Percentiles rank a stretch among this genome's conserved stretches.
Conservation (phyloP, 2,888 invertebrate species). For the Bruchidius siliquastri region DNA sequence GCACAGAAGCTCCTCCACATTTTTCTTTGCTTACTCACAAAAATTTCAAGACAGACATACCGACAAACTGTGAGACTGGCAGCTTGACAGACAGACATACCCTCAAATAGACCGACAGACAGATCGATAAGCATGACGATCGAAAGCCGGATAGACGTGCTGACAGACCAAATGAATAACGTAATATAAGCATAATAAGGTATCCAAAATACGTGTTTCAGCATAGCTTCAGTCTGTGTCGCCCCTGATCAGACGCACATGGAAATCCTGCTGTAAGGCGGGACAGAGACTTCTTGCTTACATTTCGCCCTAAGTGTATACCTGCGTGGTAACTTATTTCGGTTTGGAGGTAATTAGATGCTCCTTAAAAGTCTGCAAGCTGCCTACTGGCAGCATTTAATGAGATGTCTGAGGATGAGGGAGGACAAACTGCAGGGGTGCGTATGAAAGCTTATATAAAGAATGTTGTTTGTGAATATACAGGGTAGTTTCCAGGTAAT, state of each 20-base stretch:
- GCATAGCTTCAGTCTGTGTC: neutral
- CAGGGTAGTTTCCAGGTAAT: neutral
- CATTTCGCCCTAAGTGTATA: neutral
- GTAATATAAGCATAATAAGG: too few species aligned
- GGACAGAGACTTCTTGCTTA: neutral
- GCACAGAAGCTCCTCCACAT: too few species aligned
- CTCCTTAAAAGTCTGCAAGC: neutral
- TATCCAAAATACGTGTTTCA: too few species aligned
- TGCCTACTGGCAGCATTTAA: neutral
- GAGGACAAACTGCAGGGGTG: neutral
- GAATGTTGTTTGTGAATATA: neutral
- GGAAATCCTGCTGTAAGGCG: neutral
- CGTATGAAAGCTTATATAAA: neutral
- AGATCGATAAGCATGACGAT: too few species aligned
- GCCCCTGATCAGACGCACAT: neutral
- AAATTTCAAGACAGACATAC: too few species aligned
- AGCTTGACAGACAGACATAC: too few species aligned
- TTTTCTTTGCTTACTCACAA: too few species aligned
- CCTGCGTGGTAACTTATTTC: neutral
- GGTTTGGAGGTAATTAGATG: neutral
- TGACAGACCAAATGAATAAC: too few species aligned
- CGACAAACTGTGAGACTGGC: too few species aligned
- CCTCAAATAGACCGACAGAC: too few species aligned
- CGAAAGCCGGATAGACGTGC: too few species aligned
- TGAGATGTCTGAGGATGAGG: neutral